Base-by-base conservation (phyloP, 2,113 vertebrate genomes). In the Cephalopholis sonnerati region DNA sequence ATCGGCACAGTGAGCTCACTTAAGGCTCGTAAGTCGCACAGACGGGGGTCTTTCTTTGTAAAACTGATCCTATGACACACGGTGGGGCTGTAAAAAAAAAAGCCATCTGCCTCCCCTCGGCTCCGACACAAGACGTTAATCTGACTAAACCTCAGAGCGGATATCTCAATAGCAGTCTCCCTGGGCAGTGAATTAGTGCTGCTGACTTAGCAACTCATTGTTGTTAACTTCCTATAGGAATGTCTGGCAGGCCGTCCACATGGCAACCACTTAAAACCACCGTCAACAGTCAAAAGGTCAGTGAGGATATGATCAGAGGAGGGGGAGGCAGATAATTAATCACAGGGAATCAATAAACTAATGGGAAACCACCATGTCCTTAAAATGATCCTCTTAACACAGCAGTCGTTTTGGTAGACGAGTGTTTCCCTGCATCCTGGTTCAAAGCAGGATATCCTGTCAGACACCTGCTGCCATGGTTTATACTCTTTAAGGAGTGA, bases 191-290 rank as follows among this genome's bases (percentile, higher is more conserved):
- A 91, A 92, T 91, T 91, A 89, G 72, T 74, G 74, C 86, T 76
- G 81, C 84, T 87, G 91, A 87, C 88, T 86, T 64, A 48, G 82
- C 79, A 69, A 58, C n/a, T 73, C 70, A 88, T 92, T 93, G 87
- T 93, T 85, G 61, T 70, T 73, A 57, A 85, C 78, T 85, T 94
- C 88, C 88, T 88, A 86, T 76, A 89, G 87, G 86, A 89, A 90
- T 82, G 85, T 63, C 48, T 70, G 73, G 50, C 55, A 65, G 79
- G 58, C 79, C 41, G 63, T 85, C 79, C 39, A 61, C 85, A 84
- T 87, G 82, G 84, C 77, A 88, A 87, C 82, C 71, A 57, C 84
- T 66, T 65, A 73, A 6, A 62, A 46, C 79, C 44, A 22, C 73
- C 50, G 59, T 59, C 79, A 79, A 74, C 57, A 74, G 64, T 27